Evolutionary conservation across 1,140 invertebrate genomes (phyloP).

Genomic region (Myzus persicae): DNA sequence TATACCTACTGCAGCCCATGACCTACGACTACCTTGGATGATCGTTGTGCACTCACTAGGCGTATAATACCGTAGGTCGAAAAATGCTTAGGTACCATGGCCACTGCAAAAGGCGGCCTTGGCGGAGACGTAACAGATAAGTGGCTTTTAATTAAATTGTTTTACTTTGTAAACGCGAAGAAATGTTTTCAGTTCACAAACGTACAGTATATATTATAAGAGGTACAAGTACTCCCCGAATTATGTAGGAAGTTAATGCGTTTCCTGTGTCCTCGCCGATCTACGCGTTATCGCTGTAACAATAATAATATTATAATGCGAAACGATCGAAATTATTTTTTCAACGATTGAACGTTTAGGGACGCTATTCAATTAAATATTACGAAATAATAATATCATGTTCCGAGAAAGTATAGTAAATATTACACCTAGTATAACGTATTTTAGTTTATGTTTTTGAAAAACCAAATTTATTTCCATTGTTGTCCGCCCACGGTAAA

Average conservation of each 20-base stretch:
- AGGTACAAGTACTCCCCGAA: background rate
- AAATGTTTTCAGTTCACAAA: background rate
- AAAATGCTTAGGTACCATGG: background rate
- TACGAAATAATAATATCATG: too few species aligned
- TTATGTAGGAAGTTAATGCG: background rate
- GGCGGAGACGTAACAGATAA: background rate
- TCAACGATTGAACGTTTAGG: too few species aligned
- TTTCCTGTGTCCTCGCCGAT: background rate
- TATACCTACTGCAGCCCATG: background rate
- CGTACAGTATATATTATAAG: background rate
- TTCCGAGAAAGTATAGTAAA: too few species aligned
- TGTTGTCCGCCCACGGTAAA: too few species aligned
- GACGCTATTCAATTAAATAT: too few species aligned
- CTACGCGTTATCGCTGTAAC: background rate
- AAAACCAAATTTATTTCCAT: too few species aligned
- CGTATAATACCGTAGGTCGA: background rate
- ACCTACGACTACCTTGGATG: background rate
- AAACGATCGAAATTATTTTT: background rate
- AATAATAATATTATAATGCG: background rate
- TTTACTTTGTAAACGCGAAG: background rate
- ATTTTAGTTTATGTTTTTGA: too few species aligned
- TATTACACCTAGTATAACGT: too few species aligned
- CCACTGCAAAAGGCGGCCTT: too few species aligned
- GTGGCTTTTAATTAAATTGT: background rate
- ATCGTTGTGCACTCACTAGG: background rate